Base-by-base conservation (phyloP, 2,888 invertebrate genomes). In the Drosophila infuscata region DNA sequence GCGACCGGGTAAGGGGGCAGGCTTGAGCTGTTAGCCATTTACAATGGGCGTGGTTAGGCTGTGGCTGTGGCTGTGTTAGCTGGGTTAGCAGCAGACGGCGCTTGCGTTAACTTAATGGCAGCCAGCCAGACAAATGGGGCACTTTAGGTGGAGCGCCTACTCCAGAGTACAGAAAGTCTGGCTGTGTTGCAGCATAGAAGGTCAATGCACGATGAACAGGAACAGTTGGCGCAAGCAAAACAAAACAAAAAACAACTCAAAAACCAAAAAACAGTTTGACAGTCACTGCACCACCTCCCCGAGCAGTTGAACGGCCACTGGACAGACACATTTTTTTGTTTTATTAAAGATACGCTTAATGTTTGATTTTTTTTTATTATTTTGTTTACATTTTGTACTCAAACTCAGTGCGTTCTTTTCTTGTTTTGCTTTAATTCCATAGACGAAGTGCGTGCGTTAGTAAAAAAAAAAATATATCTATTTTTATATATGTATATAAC, bases 71-170 rank as follows among this genome's bases (percentile, higher is more conserved):
- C 8, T 36, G 67, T 68, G 70, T 74, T 74, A 64, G 68, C 64
- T 65, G 43, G 30, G 29, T 79, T 82, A 71, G 68, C 17, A 52
- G 60, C 64, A 74, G 78, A 79, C 73, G 71, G 76, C 84, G 74
- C 38, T 56, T 54, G 36, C 12, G 38, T 79, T 89, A 69, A 76
- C 61, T 79, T 84, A 89, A 84, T 84, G 71, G 77, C 88, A 83
- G 82, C 29, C 82, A 48, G 12, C 52, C 84, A 84, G 88, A 89
- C 88, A 89, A 87, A 89, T 87, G 69, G 79, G 64, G 32, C 82
- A 74, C 88, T 83, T 52, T 38, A 81, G 56, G 65, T 38, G 35
- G n/a, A 49, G 25, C 25, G 11, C 9, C 12, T 15, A 46, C 35
- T 15, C 41, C 35, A 35, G 33, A 15, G 46, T 46, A 46, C 46